phyloP scores from a whole-genome alignment of 2,888 invertebrate species.

The Periphyllus acericola region DNA sequence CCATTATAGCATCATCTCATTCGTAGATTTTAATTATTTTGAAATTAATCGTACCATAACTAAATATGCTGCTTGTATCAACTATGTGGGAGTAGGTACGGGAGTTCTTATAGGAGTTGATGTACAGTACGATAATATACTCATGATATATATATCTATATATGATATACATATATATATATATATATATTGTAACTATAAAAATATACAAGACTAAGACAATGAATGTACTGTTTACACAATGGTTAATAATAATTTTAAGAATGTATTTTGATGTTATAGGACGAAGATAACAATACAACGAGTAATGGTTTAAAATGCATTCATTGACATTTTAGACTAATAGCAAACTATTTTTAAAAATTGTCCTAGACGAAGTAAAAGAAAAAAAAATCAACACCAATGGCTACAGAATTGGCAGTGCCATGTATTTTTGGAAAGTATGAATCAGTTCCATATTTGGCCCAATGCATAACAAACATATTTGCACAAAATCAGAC shows the following conservation, averaged over 20 bases:
- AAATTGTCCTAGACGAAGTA: slow-evolving; percentile 32
- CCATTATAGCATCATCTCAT: background rate
- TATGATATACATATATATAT: background rate
- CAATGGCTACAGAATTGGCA: slow-evolving; percentile 41
- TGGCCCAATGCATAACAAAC: slow-evolving; percentile 16
- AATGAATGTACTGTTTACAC: slow-evolving; percentile 32
- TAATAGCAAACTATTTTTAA: slow-evolving; percentile 51
- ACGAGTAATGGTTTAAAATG: slow-evolving; percentile 15
- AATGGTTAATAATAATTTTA: slow-evolving; percentile 41
- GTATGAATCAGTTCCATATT: slow-evolving; percentile 51
- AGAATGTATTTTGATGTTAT: slow-evolving; percentile 18
- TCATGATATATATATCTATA: background rate
- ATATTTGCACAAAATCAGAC: slow-evolving; percentile 7
- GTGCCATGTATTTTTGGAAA: slow-evolving; percentile 52
- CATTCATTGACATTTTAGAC: slow-evolving; percentile 48
- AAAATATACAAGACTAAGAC: slow-evolving; percentile 40
- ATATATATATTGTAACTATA: background rate
- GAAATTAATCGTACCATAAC: background rate
- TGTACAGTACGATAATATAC: slow-evolving; percentile 9
- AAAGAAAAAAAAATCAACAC: slow-evolving; percentile 1
- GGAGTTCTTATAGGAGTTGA: background rate
- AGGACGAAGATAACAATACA: slow-evolving; percentile 44
- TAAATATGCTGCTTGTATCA: background rate
- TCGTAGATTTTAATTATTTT: background rate
- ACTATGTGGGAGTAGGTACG: background rate